Percentiles rank a stretch among this genome's conserved stretches.
Evolutionary conservation across 1,140 invertebrate species (phyloP).

Genomic region (silkworm (Bombyx mori)): ASM3026992v2 NC_085122.1:6062501-6063000

Average conservation of each 20-base stretch:
- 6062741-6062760: not conserved
- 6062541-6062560: constrained; percentile 96
- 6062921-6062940: not conserved
- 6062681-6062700: no score
- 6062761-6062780: constrained; percentile 89
- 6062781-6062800: constrained; percentile 91
- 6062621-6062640: not conserved
- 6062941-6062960: no score
- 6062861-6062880: constrained; percentile 88
- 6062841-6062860: constrained; percentile 91
- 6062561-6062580: constrained; percentile 96
- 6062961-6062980: no score
- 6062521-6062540: constrained; percentile 94
- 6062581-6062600: constrained; percentile 5
- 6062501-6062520: constrained; percentile 96
- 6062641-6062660: not conserved
- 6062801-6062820: constrained; percentile 89
- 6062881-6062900: constrained; percentile 92
- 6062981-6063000: no score
- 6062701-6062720: no score
- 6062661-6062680: not conserved
- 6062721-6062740: no score
- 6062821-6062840: constrained; percentile 95
- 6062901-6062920: constrained; percentile 90
- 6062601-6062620: no score